Conservation (phyloP, 1,140 invertebrate genomes). For the Zaprionus lachaisei region DNA sequence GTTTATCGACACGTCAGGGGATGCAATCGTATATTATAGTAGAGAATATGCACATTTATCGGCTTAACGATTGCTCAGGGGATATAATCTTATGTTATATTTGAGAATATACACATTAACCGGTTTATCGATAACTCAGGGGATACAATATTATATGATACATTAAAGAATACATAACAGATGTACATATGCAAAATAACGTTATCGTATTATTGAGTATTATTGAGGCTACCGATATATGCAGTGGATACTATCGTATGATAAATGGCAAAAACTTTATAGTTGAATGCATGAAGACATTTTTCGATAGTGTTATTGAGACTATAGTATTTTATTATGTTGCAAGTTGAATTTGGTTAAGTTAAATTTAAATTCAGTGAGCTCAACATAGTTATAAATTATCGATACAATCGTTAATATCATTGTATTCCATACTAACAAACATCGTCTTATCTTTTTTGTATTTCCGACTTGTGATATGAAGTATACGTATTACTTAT, state of each 20-base stretch:
- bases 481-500: too few relatives aligned
- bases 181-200: neutral
- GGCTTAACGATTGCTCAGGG: neutral
- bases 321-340: too few relatives aligned
- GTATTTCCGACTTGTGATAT: too few relatives aligned
- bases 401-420: too few relatives aligned
- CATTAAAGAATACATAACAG: conserved; percentile 49
- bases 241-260: neutral
- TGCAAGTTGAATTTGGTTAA: too few relatives aligned
- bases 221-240: neutral
- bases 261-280: neutral
- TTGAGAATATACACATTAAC: conserved; percentile 14
- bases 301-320: too few relatives aligned
- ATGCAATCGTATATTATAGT: conserved; percentile 51
- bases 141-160: too few relatives aligned
- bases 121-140: neutral
- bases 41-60: neutral
- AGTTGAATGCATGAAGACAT: too few relatives aligned
- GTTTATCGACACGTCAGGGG: neutral
- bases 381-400: too few relatives aligned
- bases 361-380: too few relatives aligned
- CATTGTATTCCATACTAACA: too few relatives aligned
- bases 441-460: too few relatives aligned
- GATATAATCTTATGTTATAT: conserved; percentile 41
- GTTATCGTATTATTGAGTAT: neutral